Conservation (phyloP, 2,113 vertebrate species). For the Platichthys stellatus region DNA sequence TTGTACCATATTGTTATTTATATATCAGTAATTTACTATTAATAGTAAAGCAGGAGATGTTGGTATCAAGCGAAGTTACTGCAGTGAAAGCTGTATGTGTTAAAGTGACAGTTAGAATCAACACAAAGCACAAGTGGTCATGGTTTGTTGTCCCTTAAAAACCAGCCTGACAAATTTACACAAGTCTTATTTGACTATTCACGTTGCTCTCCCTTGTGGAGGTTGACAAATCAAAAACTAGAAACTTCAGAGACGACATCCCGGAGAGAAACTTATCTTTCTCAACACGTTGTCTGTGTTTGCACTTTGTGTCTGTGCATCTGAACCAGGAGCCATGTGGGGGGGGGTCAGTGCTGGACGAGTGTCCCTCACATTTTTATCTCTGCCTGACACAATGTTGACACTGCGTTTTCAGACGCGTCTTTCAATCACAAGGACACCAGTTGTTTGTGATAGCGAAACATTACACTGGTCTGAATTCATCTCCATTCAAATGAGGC, state of each 20-base stretch:
- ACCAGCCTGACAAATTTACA: neutral
- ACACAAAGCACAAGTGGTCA: neutral
- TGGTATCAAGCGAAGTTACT: neutral
- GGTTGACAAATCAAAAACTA: slow-evolving; percentile 34
- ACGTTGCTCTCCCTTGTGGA: slow-evolving; percentile 2
- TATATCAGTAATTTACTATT: too few species aligned
- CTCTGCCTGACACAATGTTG: slow-evolving; percentile 54
- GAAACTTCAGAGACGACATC: too few species aligned
- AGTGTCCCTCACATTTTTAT: slow-evolving; percentile 58
- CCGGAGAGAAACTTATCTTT: slow-evolving; percentile 36
- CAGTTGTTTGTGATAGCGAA: slow-evolving; percentile 27
- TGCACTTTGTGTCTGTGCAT: slow-evolving; percentile 53
- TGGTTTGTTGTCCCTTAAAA: neutral
- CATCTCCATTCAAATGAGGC: slow-evolving; percentile 32
- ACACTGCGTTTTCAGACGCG: slow-evolving; percentile 36
- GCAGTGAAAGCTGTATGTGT: too few species aligned
- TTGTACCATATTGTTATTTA: too few species aligned
- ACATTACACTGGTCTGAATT: slow-evolving; percentile 4
- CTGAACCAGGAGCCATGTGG: slow-evolving; percentile 48
- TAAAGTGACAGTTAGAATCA: too few species aligned
- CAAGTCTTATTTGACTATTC: neutral
- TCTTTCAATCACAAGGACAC: slow-evolving; percentile 25
- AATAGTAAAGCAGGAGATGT: neutral
- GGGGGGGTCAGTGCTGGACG: slow-evolving; percentile 26
- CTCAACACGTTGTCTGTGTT: slow-evolving; percentile 49